Evolutionary conservation across 1,140 invertebrate species (phyloP), one percentile per base, ranked within the genome.

Genomic region (Drosophila ambigua): DNA sequence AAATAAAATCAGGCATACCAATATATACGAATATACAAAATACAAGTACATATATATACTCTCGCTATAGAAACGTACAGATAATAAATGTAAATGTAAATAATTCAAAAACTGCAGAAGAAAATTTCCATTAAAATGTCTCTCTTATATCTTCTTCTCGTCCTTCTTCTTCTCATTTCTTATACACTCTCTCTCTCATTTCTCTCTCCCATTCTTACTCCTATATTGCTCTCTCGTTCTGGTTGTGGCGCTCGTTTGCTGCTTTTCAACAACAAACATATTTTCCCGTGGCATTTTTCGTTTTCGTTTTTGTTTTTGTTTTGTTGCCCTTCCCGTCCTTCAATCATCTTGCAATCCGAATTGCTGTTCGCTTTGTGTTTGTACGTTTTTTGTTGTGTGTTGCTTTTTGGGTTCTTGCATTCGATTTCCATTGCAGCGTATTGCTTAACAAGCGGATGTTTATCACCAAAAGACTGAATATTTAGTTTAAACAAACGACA

Each of bases 381-480:
- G 43, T 61, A 53, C 69, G 59, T 51, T 43, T 51, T 28, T 6
- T 31, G 7, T 8, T 31, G 7, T 35, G 48, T 16, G 59, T 26
- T 53, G 8, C 23, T 49, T 8, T 11, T 43, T 57, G 28, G 46
- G 31, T 45, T 63, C n/a, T 35, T 64, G 55, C 59, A 61, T 57
- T 61, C 69, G 63, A 72, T 59, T 63, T 65, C 60, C 68, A 77
- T 87, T 68, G 67, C 90, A 91, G 72, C 87, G 73, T 65, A 77
- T 82, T 84, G 78, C 90, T 90, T 91, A 91, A 91, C 90, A 85
- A 91, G 83, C 83, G 90, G 85, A 91, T 91, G 71, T 82, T 76
- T 82, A 83, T 88, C 85, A 91, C 83, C 80, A 85, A 82, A 91
- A 91, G 90, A 91, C 90, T 91, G 90, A 91, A 87, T 87, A 90